Evolutionary conservation across 2,113 vertebrate species (phyloP), one percentile per base, ranked within the genome.

Genomic region (Gasterosteus nipponicus): DNA sequence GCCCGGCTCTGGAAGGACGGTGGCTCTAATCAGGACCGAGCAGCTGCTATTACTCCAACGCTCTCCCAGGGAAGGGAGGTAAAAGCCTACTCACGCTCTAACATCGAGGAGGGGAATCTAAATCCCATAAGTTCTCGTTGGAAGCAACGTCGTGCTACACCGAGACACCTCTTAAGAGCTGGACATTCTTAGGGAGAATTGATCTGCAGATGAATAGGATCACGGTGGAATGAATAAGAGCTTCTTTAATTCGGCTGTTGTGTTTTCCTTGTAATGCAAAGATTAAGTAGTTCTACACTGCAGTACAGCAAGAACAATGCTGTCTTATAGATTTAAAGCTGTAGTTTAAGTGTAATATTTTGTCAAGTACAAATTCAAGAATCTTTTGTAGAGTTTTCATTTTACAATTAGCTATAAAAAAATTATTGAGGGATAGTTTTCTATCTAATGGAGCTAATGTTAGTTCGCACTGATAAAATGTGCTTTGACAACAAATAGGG

Each of bases 41-140:
- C 89, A 86, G 90, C 88, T 92, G 91, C 87, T 89, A 89, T 93
- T 90, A 92, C 89, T 79, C 86, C 85, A 67, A 73, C 29, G 33
- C 73, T 83, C 89, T 84, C 88, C 72, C 66, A 65, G 88, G 83
- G 84, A 90, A 74, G 58, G 83, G 61, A 78, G 75, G 83, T 68
- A 76, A 89, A 90, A 86, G 77, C 73, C 67, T 79, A 66, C 83
- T 82, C 70, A 76, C 73, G 79, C 87, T 87, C 80, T 66, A 85
- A 85, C 78, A 91, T 86, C 65, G 76, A 85, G 82, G 68, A 73
- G 69, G 74, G 59, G 72, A 76, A 73, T 70, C 69, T 74, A 81
- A 87, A 84, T 75, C 67, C 59, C 72, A 85, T 42, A 1, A 33
- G 68, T 61, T 65, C 26, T 61, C 58, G 76, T 86, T 65, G 61